Conservation (phyloP, 2,113 vertebrate species). For the Cisticola juncidis region DNA sequence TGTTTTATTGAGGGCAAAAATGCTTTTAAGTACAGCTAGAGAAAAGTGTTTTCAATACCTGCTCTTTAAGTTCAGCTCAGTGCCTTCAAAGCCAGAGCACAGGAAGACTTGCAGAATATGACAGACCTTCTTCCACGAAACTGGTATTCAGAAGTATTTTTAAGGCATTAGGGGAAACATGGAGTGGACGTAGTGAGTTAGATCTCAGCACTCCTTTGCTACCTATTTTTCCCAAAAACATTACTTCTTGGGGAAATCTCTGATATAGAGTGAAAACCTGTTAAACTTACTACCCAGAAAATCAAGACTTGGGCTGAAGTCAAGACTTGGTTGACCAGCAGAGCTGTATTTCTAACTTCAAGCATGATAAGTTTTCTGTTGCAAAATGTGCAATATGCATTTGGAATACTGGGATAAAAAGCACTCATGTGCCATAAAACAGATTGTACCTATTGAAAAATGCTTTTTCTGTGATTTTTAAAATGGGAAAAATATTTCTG, state of each 20-base stretch:
- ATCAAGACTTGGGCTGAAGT: not conserved
- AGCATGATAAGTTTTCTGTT: not conserved
- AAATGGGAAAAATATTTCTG: not conserved
- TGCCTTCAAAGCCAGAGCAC: not conserved
- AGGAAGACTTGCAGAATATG: not conserved
- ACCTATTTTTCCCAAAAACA: accelerated
- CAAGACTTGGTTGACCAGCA: not conserved
- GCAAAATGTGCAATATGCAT: not conserved
- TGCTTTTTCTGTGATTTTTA: not conserved
- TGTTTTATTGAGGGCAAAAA: not conserved
- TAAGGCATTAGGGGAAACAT: not conserved
- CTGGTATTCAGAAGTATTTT: not conserved
- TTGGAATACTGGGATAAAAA: not conserved
- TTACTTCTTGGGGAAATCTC: not conserved
- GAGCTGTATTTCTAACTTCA: not conserved
- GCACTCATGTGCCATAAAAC: not conserved
- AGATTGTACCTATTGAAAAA: not conserved
- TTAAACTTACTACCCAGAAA: not conserved
- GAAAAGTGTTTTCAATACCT: not conserved
- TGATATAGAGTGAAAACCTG: not conserved
- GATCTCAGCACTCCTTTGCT: not conserved
- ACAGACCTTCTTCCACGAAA: not conserved
- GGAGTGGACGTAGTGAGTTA: not conserved
- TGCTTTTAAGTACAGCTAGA: not conserved
- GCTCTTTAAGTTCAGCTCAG: not conserved